A percentile compares a stretch with the other conserved stretches of the same genome.
Evolutionary conservation across 2,113 vertebrate genomes (phyloP).

Genomic region (Protobothrops mucrosquamatus): DNA sequence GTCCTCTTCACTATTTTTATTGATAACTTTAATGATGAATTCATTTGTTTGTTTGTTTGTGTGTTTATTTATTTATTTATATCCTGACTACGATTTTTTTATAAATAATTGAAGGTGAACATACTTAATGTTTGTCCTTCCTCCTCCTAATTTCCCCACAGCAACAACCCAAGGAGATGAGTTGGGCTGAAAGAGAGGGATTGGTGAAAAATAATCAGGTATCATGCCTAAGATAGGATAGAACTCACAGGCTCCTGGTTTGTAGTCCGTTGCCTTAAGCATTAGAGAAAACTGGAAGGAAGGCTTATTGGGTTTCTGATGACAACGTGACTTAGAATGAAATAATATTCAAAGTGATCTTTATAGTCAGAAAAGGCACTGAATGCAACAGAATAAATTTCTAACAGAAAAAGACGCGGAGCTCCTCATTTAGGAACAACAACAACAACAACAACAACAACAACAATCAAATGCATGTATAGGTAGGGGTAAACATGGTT

Average conservation of each 20-base stretch:
- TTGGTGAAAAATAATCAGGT: neutral
- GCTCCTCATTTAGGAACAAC: neutral
- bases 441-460: neutral
- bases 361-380: neutral
- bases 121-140: neutral
- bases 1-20: neutral
- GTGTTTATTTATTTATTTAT: neutral
- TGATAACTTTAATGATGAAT: neutral
- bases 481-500: neutral
- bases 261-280: neutral
- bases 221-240: neutral
- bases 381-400: neutral
- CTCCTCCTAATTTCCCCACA: neutral
- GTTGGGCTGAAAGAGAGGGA: neutral
- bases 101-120: neutral
- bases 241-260: neutral
- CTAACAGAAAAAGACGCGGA: too few relatives aligned
- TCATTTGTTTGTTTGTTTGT: neutral
- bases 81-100: neutral
- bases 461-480: neutral
- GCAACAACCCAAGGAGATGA: neutral
- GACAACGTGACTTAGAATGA: neutral
- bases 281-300: neutral
- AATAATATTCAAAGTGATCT: neutral
- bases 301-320: neutral